Evolutionary conservation across 2,888 invertebrate genomes (phyloP), one percentile per base, ranked within the genome.

Genomic region (Drosophila histrio): DNA sequence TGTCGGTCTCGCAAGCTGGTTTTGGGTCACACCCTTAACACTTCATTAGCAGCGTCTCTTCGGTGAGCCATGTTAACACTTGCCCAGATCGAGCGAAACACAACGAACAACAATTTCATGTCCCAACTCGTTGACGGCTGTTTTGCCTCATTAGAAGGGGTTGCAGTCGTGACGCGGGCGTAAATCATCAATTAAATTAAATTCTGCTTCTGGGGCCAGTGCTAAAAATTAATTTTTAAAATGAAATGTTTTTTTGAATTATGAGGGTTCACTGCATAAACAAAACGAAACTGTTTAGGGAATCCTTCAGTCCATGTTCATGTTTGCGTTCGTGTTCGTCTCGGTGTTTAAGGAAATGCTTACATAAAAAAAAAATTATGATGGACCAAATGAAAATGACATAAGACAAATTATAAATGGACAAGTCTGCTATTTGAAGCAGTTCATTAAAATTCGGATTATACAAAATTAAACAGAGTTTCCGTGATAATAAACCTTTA

Each of bases 131-230:
- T 39, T 19, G 13, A 21, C 22, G 21, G 47, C 49, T 34, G 17
- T 8, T 5, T 7, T 2, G 56, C 28, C 80, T 77, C 74, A 77
- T 78, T 78, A 73, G 81, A 67, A 77, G 66, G 70, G 79, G 78
- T 75, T 60, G 60, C n/a, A 36, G 66, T 58, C 71, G 64, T 69
- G 80, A 73, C 71, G 61, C 49, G 44, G 47, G 47, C 68, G 76
- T 70, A 83, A 87, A 80, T 76, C 81, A 86, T 80, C 87, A 86
- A 83, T 83, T 83, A 86, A 85, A 77, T 86, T 69, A 83, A 77
- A 86, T 77, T 79, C 72, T 72, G 61, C 86, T 68, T 71, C 39
- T 32, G 82, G 86, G 86, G 69, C 62, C 72, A 75, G 67, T 64
- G 76, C 54, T 75, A 59, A 68, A 79, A 77, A 79, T 85, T 79